Evolutionary conservation across 1,140 invertebrate species (phyloP).

Genomic region (Eciton burchellii): DNA sequence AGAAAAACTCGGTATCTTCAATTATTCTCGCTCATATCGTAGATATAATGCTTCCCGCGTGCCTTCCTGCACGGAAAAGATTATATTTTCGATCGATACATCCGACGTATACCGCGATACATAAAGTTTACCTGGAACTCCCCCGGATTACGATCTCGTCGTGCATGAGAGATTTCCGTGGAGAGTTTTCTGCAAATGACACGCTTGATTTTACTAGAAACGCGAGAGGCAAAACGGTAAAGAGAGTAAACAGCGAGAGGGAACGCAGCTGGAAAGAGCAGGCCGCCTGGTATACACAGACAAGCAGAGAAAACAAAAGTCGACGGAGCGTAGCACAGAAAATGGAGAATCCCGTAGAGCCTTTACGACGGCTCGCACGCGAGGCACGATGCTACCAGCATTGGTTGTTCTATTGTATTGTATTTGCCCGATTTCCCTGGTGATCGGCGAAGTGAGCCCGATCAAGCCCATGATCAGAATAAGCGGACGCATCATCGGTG

Average conservation of each 20-base stretch:
- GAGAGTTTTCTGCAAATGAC: background rate
- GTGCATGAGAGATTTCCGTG: too few relatives aligned
- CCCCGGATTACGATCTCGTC: background rate
- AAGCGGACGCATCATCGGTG: slow-evolving; percentile 72
- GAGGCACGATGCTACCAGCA: slow-evolving; percentile 44
- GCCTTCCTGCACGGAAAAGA: background rate
- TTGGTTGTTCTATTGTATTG: slow-evolving; percentile 28
- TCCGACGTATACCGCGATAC: background rate
- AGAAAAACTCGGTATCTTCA: too few relatives aligned
- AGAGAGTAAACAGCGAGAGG: background rate
- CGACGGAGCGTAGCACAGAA: slow-evolving; percentile 21
- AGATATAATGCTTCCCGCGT: background rate
- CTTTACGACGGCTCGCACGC: background rate
- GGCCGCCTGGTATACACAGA: background rate
- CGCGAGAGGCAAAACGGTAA: too few relatives aligned
- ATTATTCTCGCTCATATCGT: too few relatives aligned
- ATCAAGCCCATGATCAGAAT: background rate
- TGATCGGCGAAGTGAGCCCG: background rate
- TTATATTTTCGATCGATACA: slow-evolving; percentile 10
- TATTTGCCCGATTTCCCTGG: slow-evolving; percentile 13
- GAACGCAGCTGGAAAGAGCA: slow-evolving; percentile 6
- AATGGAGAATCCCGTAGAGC: slow-evolving; percentile 24
- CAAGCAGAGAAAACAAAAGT: slow-evolving; percentile 57
- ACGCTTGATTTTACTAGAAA: background rate
- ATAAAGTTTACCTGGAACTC: background rate